phyloP scores from a whole-genome alignment of 1,140 invertebrate genomes.

The Listronotus oregonensis region DNA sequence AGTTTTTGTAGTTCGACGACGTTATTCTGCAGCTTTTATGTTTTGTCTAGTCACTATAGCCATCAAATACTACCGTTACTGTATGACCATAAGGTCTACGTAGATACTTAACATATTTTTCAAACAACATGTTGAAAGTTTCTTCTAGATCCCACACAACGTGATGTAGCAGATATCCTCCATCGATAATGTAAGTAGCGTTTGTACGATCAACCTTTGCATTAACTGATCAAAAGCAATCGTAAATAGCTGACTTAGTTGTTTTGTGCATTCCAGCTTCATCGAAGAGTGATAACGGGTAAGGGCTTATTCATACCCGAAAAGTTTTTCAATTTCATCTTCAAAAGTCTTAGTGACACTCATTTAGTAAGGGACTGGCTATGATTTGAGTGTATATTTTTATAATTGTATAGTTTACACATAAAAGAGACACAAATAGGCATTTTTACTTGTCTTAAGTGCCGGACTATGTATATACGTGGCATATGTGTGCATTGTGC shows the following conservation, averaged over 20 bases:
- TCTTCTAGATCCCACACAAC: constrained; percentile 49
- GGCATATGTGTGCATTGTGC: too few species aligned
- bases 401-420: too few species aligned
- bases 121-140: constrained; percentile 49
- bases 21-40: too few species aligned
- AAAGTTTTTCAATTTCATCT: constrained; percentile 51
- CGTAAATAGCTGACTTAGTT: constrained; percentile 50
- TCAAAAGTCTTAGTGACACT: constrained; percentile 41
- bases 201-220: constrained; percentile 36
- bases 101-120: constrained; percentile 37
- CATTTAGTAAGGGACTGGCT: too few species aligned
- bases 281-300: constrained; percentile 50
- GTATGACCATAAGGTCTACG: constrained; percentile 48
- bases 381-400: too few species aligned
- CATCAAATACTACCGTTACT: too few species aligned
- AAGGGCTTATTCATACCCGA: constrained; percentile 52
- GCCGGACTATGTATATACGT: too few species aligned
- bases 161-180: constrained; percentile 47
- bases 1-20: too few species aligned
- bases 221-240: constrained; percentile 47
- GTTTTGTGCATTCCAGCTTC: constrained; percentile 53
- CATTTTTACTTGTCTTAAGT: too few species aligned
- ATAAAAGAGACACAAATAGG: too few species aligned
- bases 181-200: constrained; percentile 46
- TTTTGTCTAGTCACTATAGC: too few species aligned